Evolutionary conservation across 23 tunicate genomes (phyloP), one percentile per base, ranked within the genome.

Genomic region (Halocynthia roretzi): DNA sequence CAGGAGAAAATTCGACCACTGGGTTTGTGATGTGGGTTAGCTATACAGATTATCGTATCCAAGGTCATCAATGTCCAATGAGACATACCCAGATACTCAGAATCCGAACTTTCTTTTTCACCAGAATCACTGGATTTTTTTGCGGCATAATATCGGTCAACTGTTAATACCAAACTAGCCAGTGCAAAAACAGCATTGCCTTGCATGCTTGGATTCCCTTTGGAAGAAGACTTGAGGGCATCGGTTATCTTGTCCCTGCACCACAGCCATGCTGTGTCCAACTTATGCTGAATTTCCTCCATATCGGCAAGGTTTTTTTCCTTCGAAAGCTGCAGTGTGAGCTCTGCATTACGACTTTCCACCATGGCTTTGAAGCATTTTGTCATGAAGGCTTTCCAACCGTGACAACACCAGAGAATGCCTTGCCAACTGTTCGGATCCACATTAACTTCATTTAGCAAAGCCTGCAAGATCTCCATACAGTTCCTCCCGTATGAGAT

Each of bases 161-260:
- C 21, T 5, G 84, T 84, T 31, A 61, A 4, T 22, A 88, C 9
- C 54, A 88, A 76, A 50, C 84, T 87, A 44, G 84, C 72, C n/a
- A 88, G 66, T 17, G 89, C 96, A 70, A 84, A 75, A 12, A 84
- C 51, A 10, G 86, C 80, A 76, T 85, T 84, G 40, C 90, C 96
- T 60, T 90, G 96, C 90, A 85, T 80, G 62, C 82, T 80, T 8
- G 96, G 90, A 8, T 83, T 71, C 5, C 83, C 87, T 74, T 83
- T 88, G 8, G 95, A 88, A 21, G 84, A 55, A 18, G 77, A 67
- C 68, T 83, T 83, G 63, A 88, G 77, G 7, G 71, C 40, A 53
- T 83, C 82, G 8, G 76, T 73, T 14, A 88, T 79, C 77, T 88
- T 88, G 56, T 88, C 95, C 50, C 95, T 72, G 61, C 87, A 78